Evolutionary conservation across 2,888 invertebrate genomes (phyloP).

Genomic region (Drosophila niveifrons): DNA sequence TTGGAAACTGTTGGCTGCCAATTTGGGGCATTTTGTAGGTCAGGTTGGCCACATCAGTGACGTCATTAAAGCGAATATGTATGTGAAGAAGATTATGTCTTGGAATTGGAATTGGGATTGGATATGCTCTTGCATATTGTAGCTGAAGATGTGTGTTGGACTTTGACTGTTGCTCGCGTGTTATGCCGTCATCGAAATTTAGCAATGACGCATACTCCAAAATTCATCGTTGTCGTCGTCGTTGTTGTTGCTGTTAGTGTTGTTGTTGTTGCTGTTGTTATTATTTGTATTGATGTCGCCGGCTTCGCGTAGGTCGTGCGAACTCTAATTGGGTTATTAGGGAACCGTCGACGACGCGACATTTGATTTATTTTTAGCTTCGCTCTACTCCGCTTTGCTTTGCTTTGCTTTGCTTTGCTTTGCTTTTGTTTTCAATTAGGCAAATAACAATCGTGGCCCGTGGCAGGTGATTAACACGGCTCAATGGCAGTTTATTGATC

Average conservation of each 20-base stretch:
- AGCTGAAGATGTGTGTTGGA: not conserved
- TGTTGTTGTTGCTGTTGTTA: slow-evolving; percentile 11
- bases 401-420: slow-evolving; percentile 32
- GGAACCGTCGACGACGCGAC: slow-evolving; percentile 54
- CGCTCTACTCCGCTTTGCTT: slow-evolving; percentile 17
- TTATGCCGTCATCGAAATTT: slow-evolving; percentile 48
- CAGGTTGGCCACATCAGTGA: slow-evolving; percentile 59
- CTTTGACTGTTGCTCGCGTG: not conserved
- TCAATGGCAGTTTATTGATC: slow-evolving; percentile 52
- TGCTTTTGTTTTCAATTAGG: slow-evolving; percentile 70
- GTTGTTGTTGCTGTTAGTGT: slow-evolving; percentile 10
- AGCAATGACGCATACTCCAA: slow-evolving; percentile 59
- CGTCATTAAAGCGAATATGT: slow-evolving; percentile 47
- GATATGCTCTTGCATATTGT: not conserved
- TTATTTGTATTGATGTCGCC: slow-evolving; percentile 5
- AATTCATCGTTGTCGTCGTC: slow-evolving; percentile 14
- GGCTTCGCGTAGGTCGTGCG: slow-evolving; percentile 46
- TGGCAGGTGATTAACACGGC: slow-evolving; percentile 55
- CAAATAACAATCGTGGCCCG: slow-evolving; percentile 8
- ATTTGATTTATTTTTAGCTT: slow-evolving; percentile 61
- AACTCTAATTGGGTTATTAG: slow-evolving; percentile 77
- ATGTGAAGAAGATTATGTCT: slow-evolving; percentile 9
- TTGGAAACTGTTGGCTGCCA: slow-evolving; percentile 36
- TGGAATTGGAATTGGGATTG: slow-evolving; percentile 4
- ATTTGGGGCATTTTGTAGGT: slow-evolving; percentile 66